Base-by-base conservation (phyloP, 1,140 invertebrate genomes). In the Leptinotarsa undecemlineata region DNA sequence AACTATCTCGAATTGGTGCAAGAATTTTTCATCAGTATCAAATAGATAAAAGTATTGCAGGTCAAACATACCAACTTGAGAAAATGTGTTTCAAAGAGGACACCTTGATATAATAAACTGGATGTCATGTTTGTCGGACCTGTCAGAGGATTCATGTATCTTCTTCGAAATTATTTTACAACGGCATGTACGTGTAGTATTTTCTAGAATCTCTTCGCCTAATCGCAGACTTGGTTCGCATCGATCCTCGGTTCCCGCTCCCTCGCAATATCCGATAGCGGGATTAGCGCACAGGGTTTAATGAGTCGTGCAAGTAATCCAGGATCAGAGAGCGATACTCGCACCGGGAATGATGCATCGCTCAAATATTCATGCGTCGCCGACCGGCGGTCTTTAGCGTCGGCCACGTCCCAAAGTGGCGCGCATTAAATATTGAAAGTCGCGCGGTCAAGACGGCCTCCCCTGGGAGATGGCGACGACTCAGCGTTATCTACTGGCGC, bases 221-320 rank as follows among this genome's bases (percentile, higher is more conserved):
- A 15, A 57, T n/a, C 51, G 51, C n/a, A 57, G 4, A 57, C 51
- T 57, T 57, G 15, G 51, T 6, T 15, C 14, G 51, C 51, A 57
- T 57, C 51, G 51, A 57, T 57, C 51, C 15, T 57, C 51, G 11
- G 0, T 57, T 57, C 6, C 15, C 4, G n/a, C 51, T 57, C 80
- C 75, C 76, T 76, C 67, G 81, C 80, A 84, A 83, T 83, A 83
- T 82, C 81, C 81, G 82, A 81, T 81, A 80, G 79, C 78, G 67
- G 81, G 83, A 84, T 85, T 84, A 84, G 80, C 84, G 78, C 81
- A 78, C 77, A 80, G 81, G 78, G 80, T 80, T 85, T 84, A 85
- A 85, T 85, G 84, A 85, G 84, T 83, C 84, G 84, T 85, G 82
- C 82, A 84, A 82, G 78, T 85, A 85, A 85, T 79, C 84, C 82